Evolutionary conservation across 1,140 invertebrate genomes (phyloP), one percentile per base, ranked within the genome.

Genomic region (Piezodorus guildinii): DNA sequence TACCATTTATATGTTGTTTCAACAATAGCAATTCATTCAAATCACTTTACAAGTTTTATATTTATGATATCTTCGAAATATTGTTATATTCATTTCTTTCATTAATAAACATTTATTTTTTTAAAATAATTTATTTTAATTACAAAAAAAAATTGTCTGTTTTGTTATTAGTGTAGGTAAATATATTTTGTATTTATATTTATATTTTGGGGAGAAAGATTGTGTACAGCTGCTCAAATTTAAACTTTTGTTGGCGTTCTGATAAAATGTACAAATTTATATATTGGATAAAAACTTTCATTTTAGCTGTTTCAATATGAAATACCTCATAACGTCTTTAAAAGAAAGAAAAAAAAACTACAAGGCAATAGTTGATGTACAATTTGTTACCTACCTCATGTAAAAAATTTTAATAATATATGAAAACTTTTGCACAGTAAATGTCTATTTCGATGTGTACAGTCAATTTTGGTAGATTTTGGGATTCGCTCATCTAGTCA

Each of bases 331-430:
- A 27, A 30, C 52, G 21, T 56, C 52, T 52, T 52, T 39, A 6
- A 39, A 30, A 30, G 9, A 30, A 39, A 39, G 12, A 27, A 14
- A 17, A 39, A 60, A 34, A 25, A 60, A 60, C 27, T 44, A 39
- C 17, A 62, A 62, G 49, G 62, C 62, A 62, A 62, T 62, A 62
- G 62, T 23, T 44, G 34, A 34, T 62, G 62, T 62, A 62, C 62
- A 62, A 62, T 52, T 62, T 62, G 10, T 44, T 27, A 62, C 62
- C 62, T 62, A 62, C 62, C 62, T 62, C 62, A 62, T 61, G 25
- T 45, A 45, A 45, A 61, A 61, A 60, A 60, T 34, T 43, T n/a
- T 45, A 43, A 45, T 61, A 15, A 19, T 45, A 56, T 27, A 56
- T 56, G 12, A 21, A 27, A 23, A 25, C 34, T 61, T 61, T 61